phyloP scores from a whole-genome alignment of 2,888 invertebrate species.

The Lathronympha strigana region DNA sequence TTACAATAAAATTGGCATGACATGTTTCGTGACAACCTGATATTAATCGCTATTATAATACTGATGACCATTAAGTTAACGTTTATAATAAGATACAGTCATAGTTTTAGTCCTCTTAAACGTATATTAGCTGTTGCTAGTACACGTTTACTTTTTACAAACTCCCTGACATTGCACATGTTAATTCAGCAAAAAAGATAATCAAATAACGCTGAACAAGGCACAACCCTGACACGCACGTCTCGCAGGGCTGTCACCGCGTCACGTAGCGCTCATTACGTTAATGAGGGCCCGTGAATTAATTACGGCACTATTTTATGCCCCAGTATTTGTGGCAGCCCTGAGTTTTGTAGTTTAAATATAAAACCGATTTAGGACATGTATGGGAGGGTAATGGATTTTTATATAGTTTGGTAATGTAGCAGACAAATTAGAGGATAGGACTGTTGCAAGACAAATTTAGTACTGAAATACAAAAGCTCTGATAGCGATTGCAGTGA shows the following conservation, averaged over 20 bases:
- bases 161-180: neutral
- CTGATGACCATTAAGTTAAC: no score
- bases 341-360: constrained; percentile 35
- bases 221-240: constrained; percentile 28
- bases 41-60: no score
- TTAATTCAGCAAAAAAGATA: constrained; percentile 22
- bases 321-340: constrained; percentile 39
- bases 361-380: constrained; percentile 28
- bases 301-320: constrained; percentile 42
- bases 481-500: neutral
- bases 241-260: constrained; percentile 39
- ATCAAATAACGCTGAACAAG: constrained; percentile 6
- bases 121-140: no score
- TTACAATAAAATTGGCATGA: no score
- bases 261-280: constrained; percentile 42
- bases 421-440: neutral
- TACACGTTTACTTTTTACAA: neutral
- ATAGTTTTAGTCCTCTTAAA: no score
- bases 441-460: neutral
- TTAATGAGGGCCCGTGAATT: constrained; percentile 39
- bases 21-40: no score
- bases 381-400: constrained; percentile 4
- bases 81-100: no score
- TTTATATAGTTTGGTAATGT: constrained; percentile 14
- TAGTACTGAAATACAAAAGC: neutral